Base-by-base conservation (phyloP, 2,797 vertebrate species). In the Crenichthys baileyi region DNA sequence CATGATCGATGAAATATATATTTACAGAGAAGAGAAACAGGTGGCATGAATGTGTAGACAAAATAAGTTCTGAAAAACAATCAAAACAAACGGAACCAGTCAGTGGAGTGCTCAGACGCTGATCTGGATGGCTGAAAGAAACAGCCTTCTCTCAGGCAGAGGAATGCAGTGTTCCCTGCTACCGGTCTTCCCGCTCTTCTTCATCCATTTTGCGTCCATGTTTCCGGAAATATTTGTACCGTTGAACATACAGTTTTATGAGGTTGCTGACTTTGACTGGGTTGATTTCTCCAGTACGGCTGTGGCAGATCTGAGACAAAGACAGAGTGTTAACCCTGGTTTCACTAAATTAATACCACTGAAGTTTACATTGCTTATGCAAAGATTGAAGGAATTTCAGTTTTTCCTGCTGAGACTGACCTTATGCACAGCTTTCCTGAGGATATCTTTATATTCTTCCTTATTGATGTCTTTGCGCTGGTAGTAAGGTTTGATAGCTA, bases 401-500 rank as follows among this genome's bases (percentile, higher is more conserved):
- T 61, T 51, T 48, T 70, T 71, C 20, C 56, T 48, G 29, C 4
- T 9, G 13, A 26, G 18, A 16, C 85, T 88, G 75, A 98, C 97
- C 97, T 98, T 98, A 88, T 98, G 97, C 76, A 98, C 97, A 4
- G 97, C 97, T 91, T 98, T 98, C 86, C 97, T 94, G 86, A 98
- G 95, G 86, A 98, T 98, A 92, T 98, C 97, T 87, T 98, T 98
- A 92, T 98, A 98, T 20, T 98, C 97, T 0, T 98, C 97, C 94
- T 98, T 98, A 87, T 97, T 98, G 91, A 98, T 98, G 93, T 98
- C 97, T 91, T 98, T 98, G 82, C 97, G 97, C 93, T 98, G 97
- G 79, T 98, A 98, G 92, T 97, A 98, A 0, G 97, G 97, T 88
- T 98, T 98, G 87, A 98, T 98, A 80, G 97, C 97, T n/a, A 98